phyloP scores from a whole-genome alignment of 2,888 invertebrate genomes.

The Itoplectis maculator region DNA sequence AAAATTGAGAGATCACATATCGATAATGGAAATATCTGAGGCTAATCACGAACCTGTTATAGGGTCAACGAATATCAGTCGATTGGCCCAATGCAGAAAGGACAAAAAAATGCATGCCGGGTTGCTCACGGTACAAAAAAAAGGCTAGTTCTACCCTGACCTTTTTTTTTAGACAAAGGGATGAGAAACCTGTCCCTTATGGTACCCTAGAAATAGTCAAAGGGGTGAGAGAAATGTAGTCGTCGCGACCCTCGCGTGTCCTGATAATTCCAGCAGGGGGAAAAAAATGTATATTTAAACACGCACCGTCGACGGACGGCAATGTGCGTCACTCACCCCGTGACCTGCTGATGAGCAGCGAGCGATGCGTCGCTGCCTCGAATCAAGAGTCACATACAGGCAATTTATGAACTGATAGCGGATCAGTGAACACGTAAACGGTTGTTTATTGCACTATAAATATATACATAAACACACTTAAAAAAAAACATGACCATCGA shows the following conservation, averaged over 20 bases:
- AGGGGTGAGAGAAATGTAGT: background rate
- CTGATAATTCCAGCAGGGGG: background rate
- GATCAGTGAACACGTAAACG: constrained; percentile 22
- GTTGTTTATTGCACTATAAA: background rate
- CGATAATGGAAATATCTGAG: no score
- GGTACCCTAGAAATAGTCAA: background rate
- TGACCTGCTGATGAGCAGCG: constrained; percentile 35
- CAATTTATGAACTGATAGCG: constrained; percentile 6
- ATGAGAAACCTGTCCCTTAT: no score
- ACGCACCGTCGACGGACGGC: constrained; percentile 24
- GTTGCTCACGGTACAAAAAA: no score
- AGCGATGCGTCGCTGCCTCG: constrained; percentile 38
- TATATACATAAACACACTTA: background rate
- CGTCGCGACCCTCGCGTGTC: constrained; percentile 29
- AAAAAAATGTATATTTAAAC: constrained; percentile 40
- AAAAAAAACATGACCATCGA: background rate
- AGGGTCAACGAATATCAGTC: no score
- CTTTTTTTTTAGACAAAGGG: no score
- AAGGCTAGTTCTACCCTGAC: no score
- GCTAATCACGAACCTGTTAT: no score
- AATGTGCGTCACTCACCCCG: constrained; percentile 32
- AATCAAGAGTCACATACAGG: constrained; percentile 29
- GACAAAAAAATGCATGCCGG: no score
- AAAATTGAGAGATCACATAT: background rate
- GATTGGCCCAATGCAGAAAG: no score